Evolutionary conservation across 2,113 vertebrate species (phyloP).

Genomic region (Cromileptes altivelis): DNA sequence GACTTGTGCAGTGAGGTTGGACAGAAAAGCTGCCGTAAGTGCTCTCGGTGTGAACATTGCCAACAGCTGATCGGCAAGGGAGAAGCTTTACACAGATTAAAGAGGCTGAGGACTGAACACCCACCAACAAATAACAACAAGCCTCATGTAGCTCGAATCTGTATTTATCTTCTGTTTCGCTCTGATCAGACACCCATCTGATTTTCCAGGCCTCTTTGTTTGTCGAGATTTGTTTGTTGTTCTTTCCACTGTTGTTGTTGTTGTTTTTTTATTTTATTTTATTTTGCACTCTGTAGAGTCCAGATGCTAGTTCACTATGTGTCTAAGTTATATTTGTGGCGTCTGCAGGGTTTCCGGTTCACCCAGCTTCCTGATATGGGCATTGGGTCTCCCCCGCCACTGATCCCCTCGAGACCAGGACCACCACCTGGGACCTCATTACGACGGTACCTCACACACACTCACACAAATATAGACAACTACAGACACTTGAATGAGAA

Average conservation of each 20-base stretch:
- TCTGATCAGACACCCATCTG: not conserved
- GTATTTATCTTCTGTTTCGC: not conserved
- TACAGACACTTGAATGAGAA: not conserved
- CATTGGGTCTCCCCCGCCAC: slow-evolving; percentile 94
- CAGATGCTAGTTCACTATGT: not conserved
- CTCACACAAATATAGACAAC: not conserved
- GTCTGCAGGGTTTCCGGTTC: slow-evolving; percentile 93
- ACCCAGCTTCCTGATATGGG: slow-evolving; percentile 99
- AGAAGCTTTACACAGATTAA: slow-evolving; percentile 34
- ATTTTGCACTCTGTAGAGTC: not conserved
- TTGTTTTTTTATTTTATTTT: not conserved
- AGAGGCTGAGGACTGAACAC: slow-evolving; percentile 19
- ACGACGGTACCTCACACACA: slow-evolving; percentile 83
- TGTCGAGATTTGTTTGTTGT: not conserved
- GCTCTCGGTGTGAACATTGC: not conserved
- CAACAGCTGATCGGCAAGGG: slow-evolving; percentile 27
- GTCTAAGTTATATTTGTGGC: slow-evolving; percentile 5
- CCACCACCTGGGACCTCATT: slow-evolving; percentile 91
- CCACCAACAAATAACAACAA: slow-evolving; percentile 15
- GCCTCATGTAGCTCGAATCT: not conserved
- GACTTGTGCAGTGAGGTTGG: not conserved
- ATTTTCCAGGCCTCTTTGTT: not conserved
- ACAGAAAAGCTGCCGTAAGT: not conserved
- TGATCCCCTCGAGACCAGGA: slow-evolving; percentile 93
- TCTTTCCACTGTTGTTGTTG: not conserved